Evolutionary conservation across 1,140 invertebrate species (phyloP), one percentile per base, ranked within the genome.

Genomic region (Brachionus koreanus): DNA sequence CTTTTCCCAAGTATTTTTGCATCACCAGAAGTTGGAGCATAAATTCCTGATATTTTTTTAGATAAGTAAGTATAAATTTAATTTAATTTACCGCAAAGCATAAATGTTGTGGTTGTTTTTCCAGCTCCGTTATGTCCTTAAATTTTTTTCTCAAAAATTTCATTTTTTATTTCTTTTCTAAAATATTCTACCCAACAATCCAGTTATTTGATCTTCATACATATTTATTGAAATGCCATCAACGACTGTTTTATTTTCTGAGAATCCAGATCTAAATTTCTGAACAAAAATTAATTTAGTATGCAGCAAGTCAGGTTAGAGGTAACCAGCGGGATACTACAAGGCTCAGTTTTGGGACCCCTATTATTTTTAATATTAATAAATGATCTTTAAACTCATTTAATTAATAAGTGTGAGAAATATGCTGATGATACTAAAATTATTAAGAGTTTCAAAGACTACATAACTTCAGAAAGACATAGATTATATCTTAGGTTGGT

Each of bases 141-240:
- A 23, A 12, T 49, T 3, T 12, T 49, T 16, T 33, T 49, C 9
- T 16, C 29, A 49, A 77, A 76, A 29, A 84, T 84, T 37, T 33
- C 85, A 91, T 88, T 3, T 89, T 88, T 0, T 90, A 91, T 16
- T 89, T 90, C 85, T 91, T 52, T 90, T 90, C 72, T 90, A 91
- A 19, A 90, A 91, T 85, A 91, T 91, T 83, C 91, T 90, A 5
- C 91, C 91, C 1, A 91, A 86, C 0, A 91, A 85, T 3, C 89
- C 88, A 10, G 90, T 90, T 13, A 92, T 89, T 84, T 91, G 90
- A 10, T 90, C 90, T 79, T 90, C 90, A 83, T 92, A 91, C 9
- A 94, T 89, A 84, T 93, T 92, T 46, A 93, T 86, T 42, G 89
- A 92, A 1, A 95, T 90, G 82, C 92, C 91, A 57, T 92, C 91